These are phyloP conservation scores for Choreutis nemorana DNA, from an alignment of 2,888 invertebrate genomes.

Conservation along the genomic window DNA sequence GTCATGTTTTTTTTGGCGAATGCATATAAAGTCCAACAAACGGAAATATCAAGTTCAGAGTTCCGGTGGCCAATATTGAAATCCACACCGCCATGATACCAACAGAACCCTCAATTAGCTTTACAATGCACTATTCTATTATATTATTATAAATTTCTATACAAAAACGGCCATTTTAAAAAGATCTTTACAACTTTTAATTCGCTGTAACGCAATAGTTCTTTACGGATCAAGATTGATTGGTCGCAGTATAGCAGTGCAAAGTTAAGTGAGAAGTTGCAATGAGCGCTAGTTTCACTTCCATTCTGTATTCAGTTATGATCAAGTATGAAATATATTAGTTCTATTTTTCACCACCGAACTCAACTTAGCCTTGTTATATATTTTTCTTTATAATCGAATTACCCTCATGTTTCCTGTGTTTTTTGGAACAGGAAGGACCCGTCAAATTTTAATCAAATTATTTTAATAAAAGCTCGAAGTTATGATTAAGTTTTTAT, in stretches of 20 bases:
- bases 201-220: too few species aligned
- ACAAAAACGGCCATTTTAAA: not conserved
- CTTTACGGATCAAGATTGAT: too few species aligned
- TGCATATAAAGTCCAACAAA: too few species aligned
- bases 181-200: not conserved
- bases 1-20: too few species aligned
- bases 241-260: too few species aligned
- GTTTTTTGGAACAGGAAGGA: slow-evolving; percentile 37
- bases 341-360: too few species aligned
- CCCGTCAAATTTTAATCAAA: slow-evolving; percentile 59
- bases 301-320: too few species aligned
- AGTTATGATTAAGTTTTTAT: slow-evolving; percentile 42
- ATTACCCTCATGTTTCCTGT: slow-evolving; percentile 46
- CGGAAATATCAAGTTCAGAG: slow-evolving; percentile 50
- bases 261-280: too few species aligned
- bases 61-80: slow-evolving; percentile 28
- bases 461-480: slow-evolving; percentile 31
- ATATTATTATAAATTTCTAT: slow-evolving; percentile 8
- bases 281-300: too few species aligned
- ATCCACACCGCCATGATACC: slow-evolving; percentile 46
- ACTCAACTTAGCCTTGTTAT: slow-evolving; percentile 17
- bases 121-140: slow-evolving; percentile 19
- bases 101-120: slow-evolving; percentile 33
- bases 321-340: too few species aligned
- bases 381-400: slow-evolving; percentile 33